These are phyloP conservation scores for Charina bottae DNA, from an alignment of 2,113 vertebrate species.

Conservation along the genomic window DNA sequence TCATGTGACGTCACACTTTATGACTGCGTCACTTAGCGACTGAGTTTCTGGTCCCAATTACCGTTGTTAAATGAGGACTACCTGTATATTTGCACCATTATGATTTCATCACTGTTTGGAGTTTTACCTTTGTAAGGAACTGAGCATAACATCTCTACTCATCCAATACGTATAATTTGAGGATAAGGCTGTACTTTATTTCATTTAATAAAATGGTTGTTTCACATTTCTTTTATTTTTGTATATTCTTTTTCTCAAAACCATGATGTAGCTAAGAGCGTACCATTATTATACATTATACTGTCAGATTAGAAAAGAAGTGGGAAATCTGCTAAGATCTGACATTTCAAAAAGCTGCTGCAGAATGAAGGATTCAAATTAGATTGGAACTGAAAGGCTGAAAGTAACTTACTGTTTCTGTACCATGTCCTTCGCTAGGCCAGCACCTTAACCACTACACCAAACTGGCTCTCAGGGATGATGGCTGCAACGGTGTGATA, in stretches of 20 bases:
- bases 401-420: neutral
- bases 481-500: no score
- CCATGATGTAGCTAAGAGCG: neutral
- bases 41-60: neutral
- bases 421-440: neutral
- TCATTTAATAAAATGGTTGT: neutral
- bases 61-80: neutral
- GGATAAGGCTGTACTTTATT: neutral
- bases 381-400: neutral
- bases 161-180: neutral
- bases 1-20: neutral
- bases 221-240: neutral
- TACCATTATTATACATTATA: neutral
- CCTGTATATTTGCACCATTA: neutral
- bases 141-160: neutral
- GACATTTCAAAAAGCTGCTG: neutral
- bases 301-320: neutral
- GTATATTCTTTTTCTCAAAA: neutral
- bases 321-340: neutral
- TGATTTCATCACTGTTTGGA: neutral
- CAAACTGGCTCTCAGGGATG: neutral
- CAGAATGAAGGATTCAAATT: neutral
- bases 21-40: neutral
- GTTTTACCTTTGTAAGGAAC: neutral
- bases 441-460: neutral